Conservation (phyloP, 2,113 vertebrate species). For the Brachyhypopomus occidentalis region DNA sequence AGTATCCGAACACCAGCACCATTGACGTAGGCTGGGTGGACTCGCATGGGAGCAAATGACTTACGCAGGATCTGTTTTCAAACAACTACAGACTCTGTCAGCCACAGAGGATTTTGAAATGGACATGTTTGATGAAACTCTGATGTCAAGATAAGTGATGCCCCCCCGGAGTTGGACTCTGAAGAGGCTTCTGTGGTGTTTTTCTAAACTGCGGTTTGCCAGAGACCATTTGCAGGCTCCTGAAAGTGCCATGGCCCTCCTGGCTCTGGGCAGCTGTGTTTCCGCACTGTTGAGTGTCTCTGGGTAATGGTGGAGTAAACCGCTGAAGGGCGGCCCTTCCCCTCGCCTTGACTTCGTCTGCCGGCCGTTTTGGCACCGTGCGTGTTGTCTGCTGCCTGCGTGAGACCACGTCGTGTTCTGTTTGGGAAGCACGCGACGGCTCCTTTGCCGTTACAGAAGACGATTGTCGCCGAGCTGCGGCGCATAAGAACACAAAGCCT, state of each 20-base stretch:
- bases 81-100: constrained; percentile 42
- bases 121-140: constrained; percentile 20
- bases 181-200: constrained; percentile 27
- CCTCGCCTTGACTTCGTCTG: constrained; percentile 32
- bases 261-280: constrained; percentile 41
- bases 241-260: constrained; percentile 32
- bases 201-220: constrained; percentile 50
- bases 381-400: constrained; percentile 20
- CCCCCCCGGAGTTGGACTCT: neutral
- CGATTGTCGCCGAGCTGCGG: neutral
- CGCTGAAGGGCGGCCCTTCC: constrained; percentile 18
- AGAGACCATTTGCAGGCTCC: constrained; percentile 22
- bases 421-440: constrained; percentile 19
- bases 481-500: neutral
- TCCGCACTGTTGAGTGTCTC: constrained; percentile 52
- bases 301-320: constrained; percentile 37
- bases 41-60: constrained; percentile 41
- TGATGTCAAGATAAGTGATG: constrained; percentile 40
- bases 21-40: constrained; percentile 28
- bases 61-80: constrained; percentile 29
- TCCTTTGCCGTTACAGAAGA: neutral
- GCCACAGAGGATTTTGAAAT: constrained; percentile 26
- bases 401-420: neutral
- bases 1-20: constrained; percentile 12
- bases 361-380: neutral